Evolutionary conservation across 2,888 invertebrate species (phyloP), one percentile per base, ranked within the genome.

Genomic region (Coremacera marginata): DNA sequence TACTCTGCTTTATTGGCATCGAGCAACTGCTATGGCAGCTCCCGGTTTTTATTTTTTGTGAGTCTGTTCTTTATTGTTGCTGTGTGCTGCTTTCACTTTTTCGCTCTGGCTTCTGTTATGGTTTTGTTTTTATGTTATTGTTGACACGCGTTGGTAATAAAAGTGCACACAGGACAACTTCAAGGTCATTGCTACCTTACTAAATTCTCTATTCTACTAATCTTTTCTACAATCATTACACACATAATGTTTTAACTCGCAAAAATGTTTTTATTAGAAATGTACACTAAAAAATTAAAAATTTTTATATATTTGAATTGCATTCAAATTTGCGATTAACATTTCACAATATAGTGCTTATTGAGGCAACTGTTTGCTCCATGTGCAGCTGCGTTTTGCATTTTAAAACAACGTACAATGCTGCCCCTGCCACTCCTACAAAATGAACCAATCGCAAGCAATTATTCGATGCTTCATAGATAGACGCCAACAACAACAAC

Each of bases 371-470:
- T 1, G 44, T 7, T 8, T 7, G 44, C 44, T 44, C 1, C 11
- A 14, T 14, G 14, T 44, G 14, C 55, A 55, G 9, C 5, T 55
- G 55, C 55, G 22, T 55, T n/a, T 55, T 55, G 22, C 55, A n/a
- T 55, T 55, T 19, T 8, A 55, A 55, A 22, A 19, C 9, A 55
- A 19, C 55, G 55, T 8, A 19, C 22, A 19, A 22, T 55, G 19
- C 22, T 55, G 34, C 52, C 51, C 27, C 72, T 79, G 78, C 76
- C 78, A 70, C 78, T 75, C 78, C 78, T 71, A 74, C 78, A 55
- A 71, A 71, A 67, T 79, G 51, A 68, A 44, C 78, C 78, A 79
- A 79, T 79, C 51, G 62, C 16, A 37, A 11, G 22, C 34, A 22
- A 52, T 31, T 16, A 34, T 72, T 22, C 68, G 68, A n/a, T 31